These are phyloP conservation scores for Scelioninae gen. 1 DNA, from an alignment of 2,888 invertebrate genomes.

Conservation along the genomic window DNA sequence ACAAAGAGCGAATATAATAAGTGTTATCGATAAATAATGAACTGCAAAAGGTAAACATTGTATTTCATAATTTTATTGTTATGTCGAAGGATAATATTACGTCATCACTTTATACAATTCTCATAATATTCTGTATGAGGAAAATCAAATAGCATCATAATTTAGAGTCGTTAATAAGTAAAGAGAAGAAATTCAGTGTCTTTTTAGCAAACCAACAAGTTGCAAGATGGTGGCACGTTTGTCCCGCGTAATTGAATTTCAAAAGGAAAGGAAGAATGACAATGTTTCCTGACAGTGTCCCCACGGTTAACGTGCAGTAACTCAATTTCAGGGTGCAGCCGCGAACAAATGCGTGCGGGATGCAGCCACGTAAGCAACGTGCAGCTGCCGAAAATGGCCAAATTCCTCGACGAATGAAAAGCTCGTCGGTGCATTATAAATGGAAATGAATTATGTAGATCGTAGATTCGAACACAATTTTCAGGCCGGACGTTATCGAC, in stretches of 20 bases:
- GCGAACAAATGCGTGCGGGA: constrained; percentile 41
- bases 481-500: constrained; percentile 28
- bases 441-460: constrained; percentile 79
- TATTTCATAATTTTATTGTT: not conserved
- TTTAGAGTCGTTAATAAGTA: constrained; percentile 34
- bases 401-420: constrained; percentile 76
- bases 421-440: constrained; percentile 78
- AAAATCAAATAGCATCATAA: constrained; percentile 5
- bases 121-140: not conserved
- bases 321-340: constrained; percentile 57
- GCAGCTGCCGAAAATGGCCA: constrained; percentile 36
- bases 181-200: constrained; percentile 21
- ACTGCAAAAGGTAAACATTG: not conserved
- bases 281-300: constrained; percentile 47
- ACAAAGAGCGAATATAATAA: too few species aligned
- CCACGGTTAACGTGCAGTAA: constrained; percentile 65
- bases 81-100: constrained; percentile 1
- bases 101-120: not conserved
- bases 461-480: constrained; percentile 18
- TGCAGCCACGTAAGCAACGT: constrained; percentile 54
- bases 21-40: not conserved
- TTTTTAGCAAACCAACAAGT: constrained; percentile 54
- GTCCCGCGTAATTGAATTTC: constrained; percentile 54
- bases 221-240: constrained; percentile 43
- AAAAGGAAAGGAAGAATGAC: constrained; percentile 54